Conservation (phyloP, 2,113 vertebrate genomes). For the Microtus oregoni region DNA sequence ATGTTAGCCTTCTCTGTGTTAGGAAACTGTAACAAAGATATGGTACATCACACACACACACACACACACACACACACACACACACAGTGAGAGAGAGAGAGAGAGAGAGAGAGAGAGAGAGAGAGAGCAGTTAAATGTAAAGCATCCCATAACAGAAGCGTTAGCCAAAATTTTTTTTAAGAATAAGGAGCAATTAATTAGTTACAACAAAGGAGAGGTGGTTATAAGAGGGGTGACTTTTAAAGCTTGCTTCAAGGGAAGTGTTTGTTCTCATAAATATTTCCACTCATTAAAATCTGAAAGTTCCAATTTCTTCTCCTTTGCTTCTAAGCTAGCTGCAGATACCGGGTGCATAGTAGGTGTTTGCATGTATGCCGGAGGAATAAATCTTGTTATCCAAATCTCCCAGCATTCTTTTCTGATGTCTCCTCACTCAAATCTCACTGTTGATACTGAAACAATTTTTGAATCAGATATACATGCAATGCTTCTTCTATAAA, state of each 20-base stretch:
- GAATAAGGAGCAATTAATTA: slow-evolving; percentile 33
- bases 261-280: slow-evolving; percentile 12
- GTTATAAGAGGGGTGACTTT: slow-evolving; percentile 33
- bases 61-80: not conserved
- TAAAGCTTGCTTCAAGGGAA: slow-evolving; percentile 30
- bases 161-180: slow-evolving; percentile 28
- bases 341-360: too few species aligned
- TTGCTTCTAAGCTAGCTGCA: slow-evolving; percentile 4
- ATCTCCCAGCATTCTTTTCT: not conserved
- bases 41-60: not conserved
- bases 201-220: not conserved
- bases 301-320: slow-evolving; percentile 3
- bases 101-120: not conserved
- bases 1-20: not conserved
- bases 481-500: not conserved
- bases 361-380: not conserved
- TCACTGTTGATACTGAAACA: not conserved
- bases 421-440: not conserved
- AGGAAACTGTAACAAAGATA: not conserved
- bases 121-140: not conserved
- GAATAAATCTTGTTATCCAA: not conserved
- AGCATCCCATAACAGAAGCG: not conserved
- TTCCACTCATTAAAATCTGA: slow-evolving; percentile 12
- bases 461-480: not conserved
- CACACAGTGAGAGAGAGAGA: not conserved